phyloP scores from a whole-genome alignment of 1,140 invertebrate genomes.

The Saccostrea echinata region DNA sequence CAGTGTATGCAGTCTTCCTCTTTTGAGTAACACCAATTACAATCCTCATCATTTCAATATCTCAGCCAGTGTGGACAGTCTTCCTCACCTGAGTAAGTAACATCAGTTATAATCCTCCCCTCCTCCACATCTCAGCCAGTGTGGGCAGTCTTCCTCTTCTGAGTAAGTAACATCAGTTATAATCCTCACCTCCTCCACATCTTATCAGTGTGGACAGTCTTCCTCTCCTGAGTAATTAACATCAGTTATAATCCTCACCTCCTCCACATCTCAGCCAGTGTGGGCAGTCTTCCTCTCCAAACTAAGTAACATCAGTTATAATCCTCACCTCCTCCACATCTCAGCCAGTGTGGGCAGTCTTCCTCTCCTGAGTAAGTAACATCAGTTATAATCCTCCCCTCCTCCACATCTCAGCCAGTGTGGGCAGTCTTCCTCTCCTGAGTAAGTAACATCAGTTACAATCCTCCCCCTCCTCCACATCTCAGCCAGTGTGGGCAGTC shows the following conservation, averaged over 20 bases:
- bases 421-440: slow-evolving; percentile 67
- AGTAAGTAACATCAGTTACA: slow-evolving; percentile 70
- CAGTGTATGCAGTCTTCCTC: no score
- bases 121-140: no score
- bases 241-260: no score
- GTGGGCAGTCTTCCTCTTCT: no score
- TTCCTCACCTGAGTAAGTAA: slow-evolving; percentile 69
- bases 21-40: slow-evolving; percentile 68
- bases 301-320: slow-evolving; percentile 69
- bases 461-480: slow-evolving; percentile 72
- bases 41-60: slow-evolving; percentile 72
- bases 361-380: slow-evolving; percentile 69
- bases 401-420: slow-evolving; percentile 67
- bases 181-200: slow-evolving; percentile 72
- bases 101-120: no score
- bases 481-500: slow-evolving; percentile 66
- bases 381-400: slow-evolving; percentile 73
- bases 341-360: slow-evolving; percentile 68
- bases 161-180: slow-evolving; percentile 69
- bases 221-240: slow-evolving; percentile 68
- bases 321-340: slow-evolving; percentile 71
- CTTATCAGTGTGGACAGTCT: slow-evolving; percentile 66
- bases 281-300: no score
- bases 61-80: slow-evolving; percentile 65
- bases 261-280: no score